phyloP scores from a whole-genome alignment of 2,888 invertebrate genomes.

The Alviniconcha strummeri region DNA sequence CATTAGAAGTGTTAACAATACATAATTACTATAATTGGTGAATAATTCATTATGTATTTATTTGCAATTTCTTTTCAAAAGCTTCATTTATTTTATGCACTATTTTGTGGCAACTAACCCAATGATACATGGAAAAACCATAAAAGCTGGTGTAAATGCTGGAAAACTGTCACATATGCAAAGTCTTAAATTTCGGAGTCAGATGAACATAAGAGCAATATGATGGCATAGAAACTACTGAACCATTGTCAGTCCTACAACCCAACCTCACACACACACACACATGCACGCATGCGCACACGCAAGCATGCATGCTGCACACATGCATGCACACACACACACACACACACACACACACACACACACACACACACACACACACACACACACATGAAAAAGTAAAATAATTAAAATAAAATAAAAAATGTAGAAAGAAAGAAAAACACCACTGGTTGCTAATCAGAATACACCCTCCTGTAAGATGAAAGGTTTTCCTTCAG shows the following conservation, averaged over 20 bases:
- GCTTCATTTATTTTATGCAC: too few relatives aligned
- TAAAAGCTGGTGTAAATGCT: too few relatives aligned
- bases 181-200: too few relatives aligned
- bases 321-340: constrained; percentile 5
- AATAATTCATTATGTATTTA: background rate
- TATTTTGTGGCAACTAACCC: too few relatives aligned
- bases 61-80: too few relatives aligned
- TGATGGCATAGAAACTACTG: background rate
- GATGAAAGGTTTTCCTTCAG: too few relatives aligned
- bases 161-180: too few relatives aligned
- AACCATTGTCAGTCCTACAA: background rate
- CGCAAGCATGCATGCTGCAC: background rate
- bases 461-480: too few relatives aligned
- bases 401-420: background rate
- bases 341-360: background rate
- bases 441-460: too few relatives aligned
- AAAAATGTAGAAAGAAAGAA: background rate
- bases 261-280: too few relatives aligned
- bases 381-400: background rate
- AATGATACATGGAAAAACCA: too few relatives aligned
- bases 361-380: background rate
- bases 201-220: background rate
- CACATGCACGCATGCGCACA: background rate
- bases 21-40: background rate
- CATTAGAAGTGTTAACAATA: too few relatives aligned